Conservation (phyloP, 2,797 vertebrate genomes). For the Chloroceryle amazona region DNA sequence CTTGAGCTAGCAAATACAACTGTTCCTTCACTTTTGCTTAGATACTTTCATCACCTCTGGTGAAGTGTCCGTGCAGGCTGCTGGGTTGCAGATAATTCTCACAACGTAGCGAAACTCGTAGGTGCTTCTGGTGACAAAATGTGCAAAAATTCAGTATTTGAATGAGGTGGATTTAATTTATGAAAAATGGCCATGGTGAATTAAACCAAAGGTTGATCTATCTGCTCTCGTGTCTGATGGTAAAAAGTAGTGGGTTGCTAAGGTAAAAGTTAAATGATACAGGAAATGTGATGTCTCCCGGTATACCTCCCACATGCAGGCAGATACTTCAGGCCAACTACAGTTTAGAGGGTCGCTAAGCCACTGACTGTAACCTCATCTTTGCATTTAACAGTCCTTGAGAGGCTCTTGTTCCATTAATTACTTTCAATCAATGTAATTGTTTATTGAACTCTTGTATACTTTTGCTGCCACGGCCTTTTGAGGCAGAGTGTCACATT, state of each 20-base stretch:
- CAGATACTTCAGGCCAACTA: rapidly evolving
- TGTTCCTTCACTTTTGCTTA: background rate
- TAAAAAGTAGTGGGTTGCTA: background rate
- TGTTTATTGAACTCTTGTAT: background rate
- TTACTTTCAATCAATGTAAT: background rate
- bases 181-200: background rate
- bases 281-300: background rate
- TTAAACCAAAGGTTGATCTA: background rate
- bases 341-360: background rate
- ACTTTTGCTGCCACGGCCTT: background rate
- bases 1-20: background rate
- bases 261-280: background rate
- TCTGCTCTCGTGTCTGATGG: background rate
- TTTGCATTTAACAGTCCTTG: background rate
- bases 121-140: background rate
- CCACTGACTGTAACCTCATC: background rate
- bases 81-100: background rate
- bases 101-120: background rate
- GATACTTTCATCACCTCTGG: background rate
- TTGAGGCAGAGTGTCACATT: background rate
- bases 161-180: background rate
- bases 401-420: background rate
- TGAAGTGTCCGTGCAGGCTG: background rate
- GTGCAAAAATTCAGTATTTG: background rate
- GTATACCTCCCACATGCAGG: background rate